Evolutionary conservation across 2,888 invertebrate species (phyloP), one percentile per base, ranked within the genome.

Genomic region (Sylvicola cinctus): DNA sequence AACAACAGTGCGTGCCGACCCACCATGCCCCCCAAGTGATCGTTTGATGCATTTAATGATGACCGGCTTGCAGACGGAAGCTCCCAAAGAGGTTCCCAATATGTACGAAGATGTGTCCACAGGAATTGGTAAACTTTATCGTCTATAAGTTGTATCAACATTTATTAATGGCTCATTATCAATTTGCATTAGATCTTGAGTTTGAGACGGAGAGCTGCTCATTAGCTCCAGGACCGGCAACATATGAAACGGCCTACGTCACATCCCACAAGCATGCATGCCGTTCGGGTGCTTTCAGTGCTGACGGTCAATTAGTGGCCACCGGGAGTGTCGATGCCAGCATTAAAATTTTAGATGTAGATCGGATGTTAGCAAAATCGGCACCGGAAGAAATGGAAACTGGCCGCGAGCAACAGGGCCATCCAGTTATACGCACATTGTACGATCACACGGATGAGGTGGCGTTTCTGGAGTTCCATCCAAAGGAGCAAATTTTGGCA

Each of bases 321-420:
- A 98, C 96, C 0, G 98, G 96, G 11, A 95, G 95, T 43, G 90
- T 88, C 2, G 98, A 98, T 58, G 90, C 96, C 2, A 95, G 95
- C 42, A 98, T 98, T 37, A 98, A 98, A 65, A 93, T 98, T 47
- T 61, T 98, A 40, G 96, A 98, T 50, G 96, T 98, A n/a, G 98
- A 98, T 48, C 70, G 96, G 39, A 96, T 98, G 90, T 59, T 98
- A 49, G 91, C 95, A 0, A 95, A 96, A 54, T 93, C 91, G n/a
- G 84, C 90, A 1, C 90, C 84, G 0, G 84, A 85, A 46, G 83
- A 81, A 47, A 72, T 79, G 50, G 78, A 81, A 36, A 74, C 79
- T 0, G 77, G 78, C 0, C 69, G 84, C 43, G 76, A 77, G 52
- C 83, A 80, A 37, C 84, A 93, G 43, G 91, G 93, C 0, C 96